Evolutionary conservation across 1,140 invertebrate genomes (phyloP).

Genomic region (Camponotus vicinus): DNA sequence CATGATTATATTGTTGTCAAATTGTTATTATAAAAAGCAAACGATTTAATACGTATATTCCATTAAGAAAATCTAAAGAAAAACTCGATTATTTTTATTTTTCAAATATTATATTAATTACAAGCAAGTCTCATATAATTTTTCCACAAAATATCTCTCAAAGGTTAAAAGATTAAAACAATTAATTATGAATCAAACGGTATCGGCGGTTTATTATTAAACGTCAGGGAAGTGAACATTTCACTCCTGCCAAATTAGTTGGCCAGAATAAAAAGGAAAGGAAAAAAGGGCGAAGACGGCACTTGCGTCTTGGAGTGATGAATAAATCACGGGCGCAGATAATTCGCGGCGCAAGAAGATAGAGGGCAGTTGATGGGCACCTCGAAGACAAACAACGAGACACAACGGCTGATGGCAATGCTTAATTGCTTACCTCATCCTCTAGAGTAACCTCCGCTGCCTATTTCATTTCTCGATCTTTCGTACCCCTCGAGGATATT

Average conservation of each 20-base stretch:
- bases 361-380: constrained; percentile 79
- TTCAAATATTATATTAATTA: constrained; percentile 11
- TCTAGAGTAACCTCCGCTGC: constrained; percentile 44
- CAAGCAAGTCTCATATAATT: background rate
- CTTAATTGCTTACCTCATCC: constrained; percentile 79
- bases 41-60: background rate
- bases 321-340: constrained; percentile 78
- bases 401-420: constrained; percentile 81
- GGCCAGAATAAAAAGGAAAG: constrained; percentile 56
- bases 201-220: constrained; percentile 44
- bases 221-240: constrained; percentile 40
- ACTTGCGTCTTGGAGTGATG: constrained; percentile 76
- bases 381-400: constrained; percentile 82
- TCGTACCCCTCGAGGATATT: constrained; percentile 72
- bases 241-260: constrained; percentile 52
- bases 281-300: constrained; percentile 61
- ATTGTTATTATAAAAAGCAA: background rate
- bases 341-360: constrained; percentile 72
- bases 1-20: background rate
- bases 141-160: background rate
- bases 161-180: constrained; percentile 11
- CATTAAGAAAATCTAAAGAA: background rate
- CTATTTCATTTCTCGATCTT: constrained; percentile 63
- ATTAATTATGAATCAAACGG: constrained; percentile 46
- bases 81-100: background rate